Evolutionary conservation across 1,140 invertebrate genomes (phyloP), one percentile per base, ranked within the genome.

Genomic region (Patella vulgata): DNA sequence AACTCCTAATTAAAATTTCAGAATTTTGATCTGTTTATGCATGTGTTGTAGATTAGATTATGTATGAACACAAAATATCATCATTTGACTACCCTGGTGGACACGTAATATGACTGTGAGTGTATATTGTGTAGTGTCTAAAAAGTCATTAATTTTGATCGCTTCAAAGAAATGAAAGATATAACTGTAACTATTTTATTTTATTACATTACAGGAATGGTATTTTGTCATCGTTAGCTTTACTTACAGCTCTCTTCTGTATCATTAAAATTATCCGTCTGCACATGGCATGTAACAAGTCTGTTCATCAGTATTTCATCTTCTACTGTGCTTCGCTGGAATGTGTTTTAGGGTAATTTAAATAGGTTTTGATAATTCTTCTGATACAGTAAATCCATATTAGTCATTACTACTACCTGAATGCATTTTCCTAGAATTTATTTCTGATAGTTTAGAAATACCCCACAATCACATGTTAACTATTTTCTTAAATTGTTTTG

Each of bases 301-400:
- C 85, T 60, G 80, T 86, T 66, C 86, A 88, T 68, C 87, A 88
- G 63, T 87, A 86, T 75, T 73, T 83, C 36, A 85, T 87, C 60
- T 87, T 87, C 71, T 87, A 87, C 59, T 76, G 83, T 14, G 86
- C 87, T 30, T 81, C 82, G 12, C 64, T 87, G 33, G 81, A 86
- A 71, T 85, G 84, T 68, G 78, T 84, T 40, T 74, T 85, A 28
- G 85, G 85, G 87, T 87, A 80, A 82, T 75, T 78, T 42, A 39
- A 28, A 39, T 48, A 60, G 12, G 36, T 6, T 33, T 42, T 44
- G 19, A 6, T 2, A 27, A 36, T 17, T 59, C 23, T 58, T 68
- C 33, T 36, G 33, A 8, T 36, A 36, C 33, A 8, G 33, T 36
- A n/a, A n/a, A n/a, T n/a, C n/a, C n/a, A n/a, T n/a, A n/a, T n/a